Base-by-base conservation (phyloP, 1,140 invertebrate genomes). In the Ylistrum balloti region DNA sequence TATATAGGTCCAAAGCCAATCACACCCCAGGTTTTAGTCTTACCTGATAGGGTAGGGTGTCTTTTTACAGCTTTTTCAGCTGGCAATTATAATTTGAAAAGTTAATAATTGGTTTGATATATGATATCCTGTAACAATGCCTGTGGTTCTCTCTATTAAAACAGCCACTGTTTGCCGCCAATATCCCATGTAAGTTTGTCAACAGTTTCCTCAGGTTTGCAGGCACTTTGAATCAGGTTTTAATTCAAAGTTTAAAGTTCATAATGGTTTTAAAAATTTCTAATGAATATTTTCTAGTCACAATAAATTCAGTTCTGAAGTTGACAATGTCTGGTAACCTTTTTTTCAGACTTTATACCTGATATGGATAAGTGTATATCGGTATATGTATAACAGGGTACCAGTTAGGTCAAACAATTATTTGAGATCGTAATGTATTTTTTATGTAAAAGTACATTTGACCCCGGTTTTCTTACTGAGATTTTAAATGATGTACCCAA, bases 1-100 rank as follows among this genome's bases (percentile, higher is more conserved):
- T 48, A 48, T 13, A 48, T 48, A 48, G 45, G 22, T 74, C 22
- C 1, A n/a, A 5, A 28, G 9, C 17, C n/a, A n/a, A 28, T 74
- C 9, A 74, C 22, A n/a, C 2, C n/a, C 17, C 1, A 15, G 22
- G 22, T 74, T 74, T 74, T 28, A n/a, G 22, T 74, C 56, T 11
- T 22, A 74, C 56, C 28, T 74, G 56, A 28, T n/a, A n/a, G 22
- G 56, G 22, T 28, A 74, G 56, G 56, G 56, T 17, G 56, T 74
- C 56, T 74, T 74, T 74, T 74, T n/a, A 74, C 56, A 0, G 56
- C 56, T n/a, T n/a, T 28, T 74, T 74, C 56, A 74, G 3, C 28
- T 9, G n/a, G 22, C n/a, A n/a, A 74, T 74, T 74, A 74, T 74
- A 74, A 74, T 74, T 74, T 74, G 22, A 74, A 74, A 74, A 74